These are phyloP conservation scores for Eupithecia inturbata DNA, from an alignment of 2,888 invertebrate species.

Conservation along the genomic window DNA sequence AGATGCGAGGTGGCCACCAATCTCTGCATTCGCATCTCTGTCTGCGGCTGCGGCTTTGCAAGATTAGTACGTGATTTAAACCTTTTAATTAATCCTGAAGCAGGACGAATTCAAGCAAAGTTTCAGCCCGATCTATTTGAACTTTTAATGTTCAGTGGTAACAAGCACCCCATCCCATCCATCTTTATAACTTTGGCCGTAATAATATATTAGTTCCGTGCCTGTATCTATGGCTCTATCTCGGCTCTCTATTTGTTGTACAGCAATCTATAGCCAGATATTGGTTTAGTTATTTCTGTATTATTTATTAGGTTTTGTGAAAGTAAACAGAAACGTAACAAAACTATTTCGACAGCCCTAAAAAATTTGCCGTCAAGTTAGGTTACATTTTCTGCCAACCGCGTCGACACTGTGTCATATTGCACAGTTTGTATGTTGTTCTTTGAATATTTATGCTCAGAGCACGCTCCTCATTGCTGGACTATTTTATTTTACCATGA, in stretches of 20 bases:
- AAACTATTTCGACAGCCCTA: no score
- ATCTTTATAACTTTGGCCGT: neutral
- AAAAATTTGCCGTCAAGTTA: neutral
- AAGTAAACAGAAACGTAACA: no score
- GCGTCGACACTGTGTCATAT: neutral
- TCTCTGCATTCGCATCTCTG: no score
- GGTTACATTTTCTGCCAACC: neutral
- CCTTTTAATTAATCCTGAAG: no score
- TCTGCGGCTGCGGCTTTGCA: no score
- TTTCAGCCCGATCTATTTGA: neutral
- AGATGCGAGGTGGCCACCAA: no score
- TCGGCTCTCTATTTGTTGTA: neutral
- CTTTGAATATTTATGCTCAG: neutral
- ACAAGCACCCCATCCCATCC: neutral
- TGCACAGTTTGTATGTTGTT: neutral
- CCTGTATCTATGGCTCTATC: neutral
- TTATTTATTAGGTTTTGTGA: no score
- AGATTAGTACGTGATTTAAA: neutral
- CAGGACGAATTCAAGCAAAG: no score
- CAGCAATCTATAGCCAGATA: no score
- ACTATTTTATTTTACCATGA: no score
- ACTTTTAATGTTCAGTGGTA: neutral
- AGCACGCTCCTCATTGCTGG: neutral
- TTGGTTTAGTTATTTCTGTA: no score
- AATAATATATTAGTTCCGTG: neutral